phyloP scores from a whole-genome alignment of 2,888 invertebrate species.

The Lithodes maja region DNA sequence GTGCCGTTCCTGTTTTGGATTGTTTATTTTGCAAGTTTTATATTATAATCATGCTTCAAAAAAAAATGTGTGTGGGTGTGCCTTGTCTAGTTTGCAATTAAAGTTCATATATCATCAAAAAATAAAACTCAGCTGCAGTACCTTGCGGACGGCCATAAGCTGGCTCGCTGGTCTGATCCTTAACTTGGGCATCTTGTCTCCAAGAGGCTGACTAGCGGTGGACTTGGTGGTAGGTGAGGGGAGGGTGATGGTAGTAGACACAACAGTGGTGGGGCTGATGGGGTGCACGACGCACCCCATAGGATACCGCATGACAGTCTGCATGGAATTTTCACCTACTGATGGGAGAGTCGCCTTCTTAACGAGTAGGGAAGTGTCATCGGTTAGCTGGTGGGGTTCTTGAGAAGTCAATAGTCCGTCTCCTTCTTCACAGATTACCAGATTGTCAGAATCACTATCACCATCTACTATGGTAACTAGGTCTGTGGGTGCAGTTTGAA shows the following conservation, averaged over 20 bases:
- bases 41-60: neutral
- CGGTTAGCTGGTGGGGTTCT: neutral
- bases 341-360: neutral
- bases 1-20: too few relatives aligned
- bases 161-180: conserved; percentile 53
- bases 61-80: too few relatives aligned
- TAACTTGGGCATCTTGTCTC: conserved; percentile 43
- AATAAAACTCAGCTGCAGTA: neutral
- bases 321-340: conserved; percentile 15
- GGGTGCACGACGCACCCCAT: conserved; percentile 27
- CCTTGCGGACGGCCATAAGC: conserved; percentile 26
- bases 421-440: conserved; percentile 55
- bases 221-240: neutral
- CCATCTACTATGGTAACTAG: conserved; percentile 30
- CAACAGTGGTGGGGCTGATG: conserved; percentile 22
- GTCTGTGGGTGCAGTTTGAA: neutral
- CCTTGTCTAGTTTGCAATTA: too few relatives aligned
- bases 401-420: conserved; percentile 1
- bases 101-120: too few relatives aligned
- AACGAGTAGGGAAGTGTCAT: too few relatives aligned
- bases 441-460: conserved; percentile 53
- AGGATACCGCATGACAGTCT: neutral
- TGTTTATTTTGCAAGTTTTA: too few relatives aligned
- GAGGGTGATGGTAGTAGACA: neutral
- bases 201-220: neutral